Base-by-base conservation (phyloP, 2,888 invertebrate species). In the Pseudoips prasinana region DNA sequence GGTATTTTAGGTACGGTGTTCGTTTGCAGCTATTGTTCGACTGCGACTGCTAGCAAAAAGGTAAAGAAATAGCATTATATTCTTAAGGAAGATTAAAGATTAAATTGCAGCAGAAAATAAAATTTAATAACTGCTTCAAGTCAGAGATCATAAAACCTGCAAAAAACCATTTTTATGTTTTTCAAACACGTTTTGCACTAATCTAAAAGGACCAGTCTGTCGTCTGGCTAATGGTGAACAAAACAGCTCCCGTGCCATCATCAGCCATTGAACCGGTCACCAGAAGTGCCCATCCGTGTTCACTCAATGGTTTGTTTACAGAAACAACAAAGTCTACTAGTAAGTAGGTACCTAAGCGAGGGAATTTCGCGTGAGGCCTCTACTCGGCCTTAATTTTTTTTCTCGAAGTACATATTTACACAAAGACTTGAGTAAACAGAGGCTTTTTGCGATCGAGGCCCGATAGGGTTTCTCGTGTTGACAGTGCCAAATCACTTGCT, bases 361-460 rank as follows among this genome's bases (percentile, higher is more conserved):
- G 67, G 72, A 68, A 76, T 76, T 82, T 73, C 60, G 75, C 81
- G 65, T 64, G 73, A 72, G 73, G 73, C 75, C 73, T 78, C 73
- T 64, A 67, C 64, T 62, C 64, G 68, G 68, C 68, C 73, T 73
- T 69, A 69, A 73, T 75, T 76, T 78, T 76, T 78, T 81, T 77
- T 73, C 68, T 33, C 38, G 55, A 57, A 52, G 33, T 58, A 59
- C 54, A 61, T 70, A 67, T 81, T 75, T 75, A 67, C 64, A 61
- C 64, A 70, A 66, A 55, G 67, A 49, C 56, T 70, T 80, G 66
- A 78, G 75, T 74, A 58, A 57, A 57, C 52, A 52, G 65, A 78
- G 73, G 69, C 73, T 76, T 78, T 73, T 79, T 74, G 79, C 75
- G 61, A 67, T 64, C 74, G 84, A 76, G 83, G 85, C 83, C 71